phyloP scores from a whole-genome alignment of 2,888 invertebrate species.

The Tenthredo livida region DNA sequence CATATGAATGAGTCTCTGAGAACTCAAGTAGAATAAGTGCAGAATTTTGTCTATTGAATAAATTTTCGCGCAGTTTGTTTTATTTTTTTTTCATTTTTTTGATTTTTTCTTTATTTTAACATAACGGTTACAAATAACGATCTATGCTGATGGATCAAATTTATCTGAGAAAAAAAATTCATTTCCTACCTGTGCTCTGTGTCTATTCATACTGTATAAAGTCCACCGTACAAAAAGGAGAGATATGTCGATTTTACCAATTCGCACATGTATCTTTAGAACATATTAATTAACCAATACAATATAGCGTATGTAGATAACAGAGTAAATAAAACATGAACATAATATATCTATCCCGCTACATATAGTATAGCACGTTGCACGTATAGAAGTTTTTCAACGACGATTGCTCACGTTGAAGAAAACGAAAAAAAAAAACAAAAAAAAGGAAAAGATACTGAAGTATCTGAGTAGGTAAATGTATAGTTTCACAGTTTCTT shows the following conservation, averaged over 20 bases:
- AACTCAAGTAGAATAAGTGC: not conserved
- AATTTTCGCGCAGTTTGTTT: not conserved
- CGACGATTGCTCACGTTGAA: not conserved
- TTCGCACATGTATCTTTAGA: conserved; percentile 7
- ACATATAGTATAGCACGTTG: too few relatives aligned
- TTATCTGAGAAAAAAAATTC: not conserved
- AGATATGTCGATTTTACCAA: not conserved
- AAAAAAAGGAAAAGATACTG: not conserved
- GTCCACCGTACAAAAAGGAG: not conserved
- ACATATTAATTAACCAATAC: not conserved
- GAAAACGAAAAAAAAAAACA: not conserved
- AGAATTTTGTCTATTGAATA: not conserved
- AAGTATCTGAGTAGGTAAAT: not conserved
- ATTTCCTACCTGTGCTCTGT: not conserved
- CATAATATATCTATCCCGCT: not conserved
- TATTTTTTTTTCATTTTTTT: not conserved
- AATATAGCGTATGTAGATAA: not conserved
- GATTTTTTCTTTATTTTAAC: not conserved
- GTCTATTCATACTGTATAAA: not conserved
- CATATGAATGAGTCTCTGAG: not conserved
- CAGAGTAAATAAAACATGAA: not conserved
- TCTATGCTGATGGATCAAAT: not conserved
- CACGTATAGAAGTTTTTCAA: not conserved
- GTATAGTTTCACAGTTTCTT: not conserved
- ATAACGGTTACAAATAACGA: not conserved